Evolutionary conservation across 2,888 invertebrate species (phyloP).

Genomic region (Cheilosia urbana): DNA sequence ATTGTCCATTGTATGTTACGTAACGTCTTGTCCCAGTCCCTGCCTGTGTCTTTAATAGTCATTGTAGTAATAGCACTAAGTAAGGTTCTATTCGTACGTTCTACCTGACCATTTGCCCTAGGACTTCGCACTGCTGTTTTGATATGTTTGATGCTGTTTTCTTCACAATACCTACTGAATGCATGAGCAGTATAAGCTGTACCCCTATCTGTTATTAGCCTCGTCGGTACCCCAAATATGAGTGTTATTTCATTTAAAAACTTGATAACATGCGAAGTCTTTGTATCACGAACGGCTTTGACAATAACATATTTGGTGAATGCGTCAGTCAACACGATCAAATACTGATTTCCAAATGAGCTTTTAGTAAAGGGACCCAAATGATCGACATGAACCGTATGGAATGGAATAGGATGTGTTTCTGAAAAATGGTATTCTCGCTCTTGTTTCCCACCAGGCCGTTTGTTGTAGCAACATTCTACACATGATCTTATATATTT

Average conservation of each 20-base stretch:
- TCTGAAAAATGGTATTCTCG: neutral
- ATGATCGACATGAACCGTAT: neutral
- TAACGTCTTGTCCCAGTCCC: constrained; percentile 42
- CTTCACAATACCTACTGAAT: too few relatives aligned
- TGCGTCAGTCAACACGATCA: neutral
- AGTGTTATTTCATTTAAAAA: too few relatives aligned
- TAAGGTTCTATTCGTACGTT: constrained; percentile 28
- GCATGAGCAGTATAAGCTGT: too few relatives aligned
- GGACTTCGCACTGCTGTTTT: too few relatives aligned
- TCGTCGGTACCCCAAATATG: too few relatives aligned
- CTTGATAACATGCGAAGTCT: too few relatives aligned
- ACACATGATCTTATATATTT: neutral
- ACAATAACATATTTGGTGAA: constrained; percentile 33
- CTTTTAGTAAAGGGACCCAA: neutral
- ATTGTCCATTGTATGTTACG: constrained; percentile 40
- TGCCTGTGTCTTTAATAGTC: constrained; percentile 51
- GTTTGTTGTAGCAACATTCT: constrained; percentile 8
- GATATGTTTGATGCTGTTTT: too few relatives aligned
- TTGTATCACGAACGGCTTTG: too few relatives aligned
- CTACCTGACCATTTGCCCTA: too few relatives aligned
- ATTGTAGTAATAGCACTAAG: constrained; percentile 7
- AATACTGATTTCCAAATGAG: neutral
- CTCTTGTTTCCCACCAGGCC: neutral
- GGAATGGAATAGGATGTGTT: neutral
- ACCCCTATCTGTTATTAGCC: too few relatives aligned